These are phyloP conservation scores for Malacosoma neustria DNA, from an alignment of 2,888 invertebrate genomes.

Conservation along the genomic window DNA sequence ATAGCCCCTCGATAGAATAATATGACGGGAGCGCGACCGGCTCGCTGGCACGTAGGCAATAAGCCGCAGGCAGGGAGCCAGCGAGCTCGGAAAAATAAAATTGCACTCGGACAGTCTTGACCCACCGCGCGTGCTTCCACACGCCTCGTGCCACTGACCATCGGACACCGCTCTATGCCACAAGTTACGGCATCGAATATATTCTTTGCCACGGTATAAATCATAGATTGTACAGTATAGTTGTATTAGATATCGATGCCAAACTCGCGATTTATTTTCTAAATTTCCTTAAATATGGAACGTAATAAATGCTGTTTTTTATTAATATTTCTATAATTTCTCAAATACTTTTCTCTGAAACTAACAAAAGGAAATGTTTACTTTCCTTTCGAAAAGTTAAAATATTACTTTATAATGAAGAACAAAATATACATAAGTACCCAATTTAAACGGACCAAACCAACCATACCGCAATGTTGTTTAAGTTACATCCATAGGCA, in stretches of 20 bases:
- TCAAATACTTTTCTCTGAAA: too few relatives aligned
- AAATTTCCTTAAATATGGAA: too few relatives aligned
- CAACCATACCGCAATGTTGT: too few relatives aligned
- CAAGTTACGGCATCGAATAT: conserved; percentile 5
- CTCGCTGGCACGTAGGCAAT: conserved; percentile 70
- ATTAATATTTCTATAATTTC: too few relatives aligned
- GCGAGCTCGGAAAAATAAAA: conserved; percentile 65
- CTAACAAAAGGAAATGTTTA: too few relatives aligned
- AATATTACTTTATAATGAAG: too few relatives aligned
- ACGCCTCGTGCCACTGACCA: conserved; percentile 20
- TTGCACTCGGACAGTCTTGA: conserved; percentile 46
- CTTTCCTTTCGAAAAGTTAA: too few relatives aligned
- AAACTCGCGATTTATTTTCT: too few relatives aligned
- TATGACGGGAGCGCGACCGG: conserved; percentile 62
- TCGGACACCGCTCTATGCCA: conserved; percentile 12
- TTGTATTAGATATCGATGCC: too few relatives aligned
- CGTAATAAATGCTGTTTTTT: too few relatives aligned
- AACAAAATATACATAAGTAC: too few relatives aligned
- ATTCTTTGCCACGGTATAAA: not conserved
- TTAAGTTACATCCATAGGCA: conserved; percentile 8
- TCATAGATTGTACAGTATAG: conserved; percentile 2
- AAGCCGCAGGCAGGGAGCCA: conserved; percentile 64
- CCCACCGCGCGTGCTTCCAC: conserved; percentile 41
- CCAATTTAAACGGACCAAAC: too few relatives aligned
- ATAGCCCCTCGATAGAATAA: conserved; percentile 71